Conservation (phyloP, 2,113 vertebrate genomes). For the Argyrosomus japonicus region DNA sequence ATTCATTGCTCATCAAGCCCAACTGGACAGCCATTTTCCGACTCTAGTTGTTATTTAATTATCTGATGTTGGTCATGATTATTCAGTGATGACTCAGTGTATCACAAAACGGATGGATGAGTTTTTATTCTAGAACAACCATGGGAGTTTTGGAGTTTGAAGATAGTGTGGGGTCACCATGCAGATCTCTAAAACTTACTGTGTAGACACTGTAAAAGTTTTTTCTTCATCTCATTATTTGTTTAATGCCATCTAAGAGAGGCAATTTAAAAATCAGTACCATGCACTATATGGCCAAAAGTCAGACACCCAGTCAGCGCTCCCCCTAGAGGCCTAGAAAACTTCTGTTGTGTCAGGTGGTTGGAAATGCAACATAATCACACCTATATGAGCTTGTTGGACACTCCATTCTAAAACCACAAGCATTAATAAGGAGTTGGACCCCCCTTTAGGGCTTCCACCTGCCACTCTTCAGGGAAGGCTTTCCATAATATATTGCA, state of each 20-base stretch:
- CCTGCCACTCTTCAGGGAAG: too few relatives aligned
- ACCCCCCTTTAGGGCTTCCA: too few relatives aligned
- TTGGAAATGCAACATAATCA: not conserved
- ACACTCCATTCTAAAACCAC: not conserved
- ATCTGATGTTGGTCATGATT: slow-evolving; percentile 14
- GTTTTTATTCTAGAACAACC: not conserved
- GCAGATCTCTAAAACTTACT: not conserved
- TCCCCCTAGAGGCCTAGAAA: too few relatives aligned
- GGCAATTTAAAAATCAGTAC: not conserved
- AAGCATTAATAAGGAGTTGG: not conserved
- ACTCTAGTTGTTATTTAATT: slow-evolving; percentile 10
- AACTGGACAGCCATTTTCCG: slow-evolving; percentile 8
- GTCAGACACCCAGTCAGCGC: too few relatives aligned
- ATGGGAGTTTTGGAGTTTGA: not conserved
- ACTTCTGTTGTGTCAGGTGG: too few relatives aligned
- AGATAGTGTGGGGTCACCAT: not conserved
- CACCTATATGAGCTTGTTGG: not conserved
- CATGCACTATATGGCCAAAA: not conserved
- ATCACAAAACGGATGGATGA: not conserved
- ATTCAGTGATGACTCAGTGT: slow-evolving; percentile 6
- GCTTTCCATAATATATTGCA: too few relatives aligned
- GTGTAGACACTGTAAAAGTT: not conserved
- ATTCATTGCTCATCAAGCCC: slow-evolving; percentile 35
- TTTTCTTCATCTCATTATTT: not conserved
- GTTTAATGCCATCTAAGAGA: not conserved